These are phyloP conservation scores for Chironomus tentans DNA, from an alignment of 2,888 invertebrate genomes.

Conservation along the genomic window DNA sequence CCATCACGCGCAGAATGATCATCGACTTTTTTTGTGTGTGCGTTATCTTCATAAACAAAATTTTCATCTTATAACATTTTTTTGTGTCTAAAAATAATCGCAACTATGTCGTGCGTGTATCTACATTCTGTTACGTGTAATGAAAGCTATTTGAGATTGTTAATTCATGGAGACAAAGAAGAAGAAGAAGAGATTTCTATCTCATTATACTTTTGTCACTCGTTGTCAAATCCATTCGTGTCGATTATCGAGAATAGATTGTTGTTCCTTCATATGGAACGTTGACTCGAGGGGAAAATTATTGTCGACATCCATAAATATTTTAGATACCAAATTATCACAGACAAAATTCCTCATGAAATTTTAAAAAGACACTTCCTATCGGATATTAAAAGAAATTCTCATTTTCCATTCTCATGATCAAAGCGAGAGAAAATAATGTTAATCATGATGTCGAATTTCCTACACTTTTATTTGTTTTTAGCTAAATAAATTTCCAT, in stretches of 20 bases:
- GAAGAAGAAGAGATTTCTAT: no score
- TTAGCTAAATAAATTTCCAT: no score
- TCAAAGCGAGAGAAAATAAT: no score
- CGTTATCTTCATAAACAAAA: not conserved
- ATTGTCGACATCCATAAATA: no score
- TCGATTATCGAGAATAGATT: not conserved
- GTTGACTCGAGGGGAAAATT: not conserved
- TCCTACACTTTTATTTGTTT: no score
- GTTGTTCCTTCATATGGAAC: not conserved
- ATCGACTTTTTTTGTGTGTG: not conserved
- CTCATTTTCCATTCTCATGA: no score
- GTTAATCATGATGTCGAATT: no score
- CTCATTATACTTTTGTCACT: not conserved
- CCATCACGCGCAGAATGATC: not conserved
- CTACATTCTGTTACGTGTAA: not conserved
- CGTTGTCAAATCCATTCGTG: not conserved
- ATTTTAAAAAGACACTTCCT: no score
- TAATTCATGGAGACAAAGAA: not conserved
- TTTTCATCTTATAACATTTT: not conserved
- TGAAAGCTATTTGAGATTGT: not conserved
- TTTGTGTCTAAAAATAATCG: not conserved
- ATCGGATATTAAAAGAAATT: no score
- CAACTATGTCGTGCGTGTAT: not conserved
- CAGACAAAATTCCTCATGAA: no score
- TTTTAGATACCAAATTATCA: no score